Evolutionary conservation across 2,113 vertebrate species (phyloP).

Genomic region (Lathamus discolor): DNA sequence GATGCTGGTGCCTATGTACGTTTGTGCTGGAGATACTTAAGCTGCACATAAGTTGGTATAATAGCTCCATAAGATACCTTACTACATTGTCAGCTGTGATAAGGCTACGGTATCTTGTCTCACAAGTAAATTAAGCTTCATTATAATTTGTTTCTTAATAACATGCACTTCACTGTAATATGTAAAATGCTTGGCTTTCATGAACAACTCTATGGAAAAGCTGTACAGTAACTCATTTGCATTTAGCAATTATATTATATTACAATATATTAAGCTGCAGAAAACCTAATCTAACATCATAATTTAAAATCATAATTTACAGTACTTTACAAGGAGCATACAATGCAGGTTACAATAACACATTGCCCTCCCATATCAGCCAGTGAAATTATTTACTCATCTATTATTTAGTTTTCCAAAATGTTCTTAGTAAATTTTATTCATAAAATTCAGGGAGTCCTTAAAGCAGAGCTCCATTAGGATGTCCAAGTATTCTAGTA

Average conservation of each 20-base stretch:
- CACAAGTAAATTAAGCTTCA: constrained; percentile 69
- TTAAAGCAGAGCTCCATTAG: background rate
- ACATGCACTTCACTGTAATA: constrained; percentile 67
- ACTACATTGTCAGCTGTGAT: background rate
- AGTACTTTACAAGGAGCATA: constrained; percentile 66
- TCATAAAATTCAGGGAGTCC: background rate
- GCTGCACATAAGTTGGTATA: background rate
- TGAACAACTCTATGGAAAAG: constrained; percentile 68
- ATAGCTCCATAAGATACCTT: background rate
- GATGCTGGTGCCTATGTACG: background rate
- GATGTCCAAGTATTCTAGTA: background rate
- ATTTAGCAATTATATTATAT: constrained; percentile 79
- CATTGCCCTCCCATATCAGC: constrained; percentile 27
- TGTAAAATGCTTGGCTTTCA: constrained; percentile 74
- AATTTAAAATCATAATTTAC: constrained; percentile 75
- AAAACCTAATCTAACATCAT: constrained; percentile 75
- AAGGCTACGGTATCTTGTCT: constrained; percentile 52
- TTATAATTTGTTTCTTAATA: constrained; percentile 79
- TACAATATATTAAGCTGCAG: constrained; percentile 75
- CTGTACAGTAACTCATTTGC: constrained; percentile 74
- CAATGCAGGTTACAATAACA: constrained; percentile 69
- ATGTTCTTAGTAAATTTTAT: constrained; percentile 6
- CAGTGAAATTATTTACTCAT: constrained; percentile 59
- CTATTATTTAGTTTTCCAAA: constrained; percentile 38
- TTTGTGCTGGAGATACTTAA: background rate